phyloP scores from a whole-genome alignment of 2,113 vertebrate genomes.

The Myrmecophaga tridactyla region DNA sequence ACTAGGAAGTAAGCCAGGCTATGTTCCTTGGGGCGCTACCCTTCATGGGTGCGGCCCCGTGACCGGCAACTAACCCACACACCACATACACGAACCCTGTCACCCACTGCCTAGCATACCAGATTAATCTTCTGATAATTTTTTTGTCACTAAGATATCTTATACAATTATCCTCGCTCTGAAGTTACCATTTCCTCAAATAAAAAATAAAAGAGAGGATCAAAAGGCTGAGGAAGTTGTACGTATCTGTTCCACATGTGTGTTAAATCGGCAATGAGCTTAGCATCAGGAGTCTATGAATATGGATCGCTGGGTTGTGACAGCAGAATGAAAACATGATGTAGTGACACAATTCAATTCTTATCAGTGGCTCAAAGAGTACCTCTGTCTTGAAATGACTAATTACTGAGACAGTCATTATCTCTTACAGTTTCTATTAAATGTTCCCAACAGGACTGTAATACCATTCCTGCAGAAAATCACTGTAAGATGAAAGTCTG shows the following conservation, averaged over 20 bases:
- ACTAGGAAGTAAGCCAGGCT: no score
- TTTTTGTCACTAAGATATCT: slow-evolving; percentile 36
- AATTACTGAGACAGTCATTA: slow-evolving; percentile 72
- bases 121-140: slow-evolving; percentile 52
- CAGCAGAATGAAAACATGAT: slow-evolving; percentile 74
- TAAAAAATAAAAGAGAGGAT: slow-evolving; percentile 50
- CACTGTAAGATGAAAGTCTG: slow-evolving; percentile 59
- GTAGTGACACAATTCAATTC: slow-evolving; percentile 74
- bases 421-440: slow-evolving; percentile 68
- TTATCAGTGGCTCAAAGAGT: slow-evolving; percentile 70
- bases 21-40: no score
- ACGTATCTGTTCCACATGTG: slow-evolving; percentile 59
- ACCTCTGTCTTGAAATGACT: slow-evolving; percentile 65
- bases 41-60: no score
- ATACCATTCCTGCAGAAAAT: slow-evolving; percentile 68
- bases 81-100: no score
- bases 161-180: neutral
- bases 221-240: slow-evolving; percentile 31
- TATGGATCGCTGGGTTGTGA: slow-evolving; percentile 74
- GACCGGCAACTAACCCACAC: no score
- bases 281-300: slow-evolving; percentile 68
- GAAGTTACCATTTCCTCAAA: slow-evolving; percentile 55
- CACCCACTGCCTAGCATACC: neutral
- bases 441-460: slow-evolving; percentile 56
- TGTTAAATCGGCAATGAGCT: slow-evolving; percentile 72